These are phyloP conservation scores for Ammodytes marinus DNA, from an alignment of 2,113 vertebrate genomes.

Conservation along the genomic window DNA sequence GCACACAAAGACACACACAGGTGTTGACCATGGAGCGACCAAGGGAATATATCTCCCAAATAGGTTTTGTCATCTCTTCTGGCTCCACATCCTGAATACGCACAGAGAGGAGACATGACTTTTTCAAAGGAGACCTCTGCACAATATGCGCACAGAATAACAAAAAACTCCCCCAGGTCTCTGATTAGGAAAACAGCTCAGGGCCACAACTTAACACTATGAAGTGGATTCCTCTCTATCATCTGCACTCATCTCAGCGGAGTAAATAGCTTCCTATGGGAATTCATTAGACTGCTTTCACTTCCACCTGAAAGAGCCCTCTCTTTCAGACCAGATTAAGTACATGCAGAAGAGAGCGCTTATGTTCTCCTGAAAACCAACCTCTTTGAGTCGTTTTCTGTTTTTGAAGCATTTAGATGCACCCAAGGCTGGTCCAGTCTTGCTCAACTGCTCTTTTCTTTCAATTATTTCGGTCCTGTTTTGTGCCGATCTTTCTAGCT, in stretches of 20 bases:
- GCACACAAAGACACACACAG: slow-evolving; percentile 5
- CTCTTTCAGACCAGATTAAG: slow-evolving; percentile 75
- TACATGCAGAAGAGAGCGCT: slow-evolving; percentile 50
- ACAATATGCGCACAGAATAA: slow-evolving; percentile 46
- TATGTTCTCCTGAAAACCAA: slow-evolving; percentile 65
- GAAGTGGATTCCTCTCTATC: slow-evolving; percentile 72
- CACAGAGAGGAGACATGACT: slow-evolving; percentile 35
- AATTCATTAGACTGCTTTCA: slow-evolving; percentile 78
- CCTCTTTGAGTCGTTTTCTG: slow-evolving; percentile 57
- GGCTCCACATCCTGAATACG: slow-evolving; percentile 59
- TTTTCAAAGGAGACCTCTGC: slow-evolving; percentile 43
- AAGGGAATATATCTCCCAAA: slow-evolving; percentile 75
- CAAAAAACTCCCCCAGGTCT: slow-evolving; percentile 55
- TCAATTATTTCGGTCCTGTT: slow-evolving; percentile 42
- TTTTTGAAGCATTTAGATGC: slow-evolving; percentile 54
- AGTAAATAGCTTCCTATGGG: slow-evolving; percentile 77
- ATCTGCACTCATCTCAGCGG: slow-evolving; percentile 70
- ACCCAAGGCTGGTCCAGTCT: slow-evolving; percentile 49
- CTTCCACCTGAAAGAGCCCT: slow-evolving; percentile 69
- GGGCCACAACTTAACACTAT: slow-evolving; percentile 71
- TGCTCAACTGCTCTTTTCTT: slow-evolving; percentile 53
- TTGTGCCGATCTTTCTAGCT: slow-evolving; percentile 46
- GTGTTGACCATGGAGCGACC: slow-evolving; percentile 60
- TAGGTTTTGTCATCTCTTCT: slow-evolving; percentile 76
- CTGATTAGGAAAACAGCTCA: slow-evolving; percentile 74